Evolutionary conservation across 2,888 invertebrate genomes (phyloP), one percentile per base, ranked within the genome.

Genomic region (Orthonevra nobilis): DNA sequence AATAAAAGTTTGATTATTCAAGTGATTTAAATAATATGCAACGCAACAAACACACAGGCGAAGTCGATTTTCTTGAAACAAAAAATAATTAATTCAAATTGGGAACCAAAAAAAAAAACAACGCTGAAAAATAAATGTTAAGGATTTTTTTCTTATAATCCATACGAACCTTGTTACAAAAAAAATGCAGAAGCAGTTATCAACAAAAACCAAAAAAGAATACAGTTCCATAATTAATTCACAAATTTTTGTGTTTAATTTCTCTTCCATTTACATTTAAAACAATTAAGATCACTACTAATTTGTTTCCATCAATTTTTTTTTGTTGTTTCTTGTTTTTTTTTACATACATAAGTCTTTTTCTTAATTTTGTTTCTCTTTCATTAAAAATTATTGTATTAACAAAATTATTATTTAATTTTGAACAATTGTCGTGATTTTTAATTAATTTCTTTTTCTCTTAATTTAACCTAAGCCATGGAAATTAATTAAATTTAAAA

Each of bases 271-370:
- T 54, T 60, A 74, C 50, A 75, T 52, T 75, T 61, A 48, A 75
- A 61, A 68, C 60, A 77, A 64, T 52, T 63, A 70, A 63, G 54
- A 69, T 77, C 70, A 70, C 56, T 70, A 77, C 48, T 77, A 63
- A 63, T 63, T 70, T 36, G 26, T 44, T 70, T 56, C 56, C 66
- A 68, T 52, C 44, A 26, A 58, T 63, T 54, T 34, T 20, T 54
- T 42, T 72, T 54, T 26, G 12, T 58, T 38, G n/a, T 34, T 40
- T 46, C 6, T 66, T 10, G 38, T 52, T 68, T 46, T 26, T 44
- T 69, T 70, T 61, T 36, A 61, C 34, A 63, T 63, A 64, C 44
- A 56, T 64, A 48, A 64, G 52, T 63, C 64, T 63, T 72, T 38
- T 52, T 52, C 12, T 72, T 72, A 46, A 72, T 66, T 56, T 56